Base-by-base conservation (phyloP, 1,140 invertebrate genomes). In the Drosophila rufa region DNA sequence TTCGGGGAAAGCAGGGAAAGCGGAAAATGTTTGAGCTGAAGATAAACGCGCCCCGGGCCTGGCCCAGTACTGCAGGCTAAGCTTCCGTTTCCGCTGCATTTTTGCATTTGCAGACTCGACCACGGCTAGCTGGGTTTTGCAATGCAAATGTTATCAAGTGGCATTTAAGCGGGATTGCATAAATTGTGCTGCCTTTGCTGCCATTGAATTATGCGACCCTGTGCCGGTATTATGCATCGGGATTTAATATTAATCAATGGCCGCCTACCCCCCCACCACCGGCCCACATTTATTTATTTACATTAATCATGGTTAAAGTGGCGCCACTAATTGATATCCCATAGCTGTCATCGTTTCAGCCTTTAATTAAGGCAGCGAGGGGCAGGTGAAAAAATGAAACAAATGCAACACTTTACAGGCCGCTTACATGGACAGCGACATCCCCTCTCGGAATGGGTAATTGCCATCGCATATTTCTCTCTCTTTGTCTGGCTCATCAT, bases 101-200 rank as follows among this genome's bases (percentile, higher is more conserved):
- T 79, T 66, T 59, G 74, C 55, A 36, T 77, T 69, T 83, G 60
- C 67, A 64, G 43, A 62, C 30, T 62, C 17, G 42, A 47, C 67
- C 64, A 68, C 17, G 43, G 38, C 19, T 14, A 55, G 30, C 43
- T 42, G 36, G 62, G 75, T 76, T 56, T 89, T 81, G 84, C 84
- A 84, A 71, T 80, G 84, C 85, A 89, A 90, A 90, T 89, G 50
- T 55, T 62, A 83, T 89, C 83, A 82, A 86, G 79, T 87, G 75
- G 55, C 58, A 48, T 68, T 75, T 56, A 77, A 67, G 58, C 55
- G 43, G 46, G 42, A 68, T 68, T 68, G 67, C 67, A 76, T 78
- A 69, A 78, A 77, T 78, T 69, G n/a, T 11, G 14, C 14, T 7
- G 25, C 33, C 30, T 8, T 33, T 33, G 30, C 22, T 45, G 60